phyloP scores from a whole-genome alignment of 2,888 invertebrate species.

The Dasypogon diadema region DNA sequence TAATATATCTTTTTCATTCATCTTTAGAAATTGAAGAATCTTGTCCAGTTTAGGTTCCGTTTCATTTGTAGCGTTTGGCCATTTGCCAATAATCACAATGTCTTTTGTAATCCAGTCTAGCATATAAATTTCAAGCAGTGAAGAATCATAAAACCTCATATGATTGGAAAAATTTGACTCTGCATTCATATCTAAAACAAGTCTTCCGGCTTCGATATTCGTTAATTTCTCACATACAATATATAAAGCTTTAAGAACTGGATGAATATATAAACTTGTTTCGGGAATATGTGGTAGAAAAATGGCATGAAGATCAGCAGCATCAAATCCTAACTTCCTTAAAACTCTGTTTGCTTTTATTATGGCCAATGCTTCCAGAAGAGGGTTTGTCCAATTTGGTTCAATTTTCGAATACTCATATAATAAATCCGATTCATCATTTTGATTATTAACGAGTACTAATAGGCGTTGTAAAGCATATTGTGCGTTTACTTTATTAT shows the following conservation, averaged over 20 bases:
- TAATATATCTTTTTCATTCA: constrained; percentile 60
- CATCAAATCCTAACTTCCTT: constrained; percentile 65
- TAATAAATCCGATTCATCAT: constrained; percentile 58
- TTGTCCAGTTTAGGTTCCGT: constrained; percentile 61
- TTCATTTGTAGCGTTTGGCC: constrained; percentile 43
- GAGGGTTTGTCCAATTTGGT: constrained; percentile 67
- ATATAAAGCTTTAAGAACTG: constrained; percentile 69
- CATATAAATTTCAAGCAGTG: constrained; percentile 64
- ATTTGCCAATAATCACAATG: constrained; percentile 60
- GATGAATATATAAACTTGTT: constrained; percentile 66
- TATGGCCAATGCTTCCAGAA: constrained; percentile 71
- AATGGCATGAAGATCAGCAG: constrained; percentile 61
- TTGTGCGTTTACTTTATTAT: constrained; percentile 60
- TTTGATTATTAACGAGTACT: constrained; percentile 56
- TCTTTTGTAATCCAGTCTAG: constrained; percentile 63
- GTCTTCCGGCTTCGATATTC: constrained; percentile 60
- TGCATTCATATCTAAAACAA: constrained; percentile 60
- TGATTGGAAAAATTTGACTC: constrained; percentile 58
- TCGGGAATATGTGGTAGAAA: constrained; percentile 66
- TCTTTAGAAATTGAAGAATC: constrained; percentile 60
- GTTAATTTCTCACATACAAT: constrained; percentile 68
- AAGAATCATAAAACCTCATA: constrained; percentile 62
- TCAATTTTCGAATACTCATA: constrained; percentile 62
- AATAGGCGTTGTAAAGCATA: constrained; percentile 64
- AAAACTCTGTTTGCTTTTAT: constrained; percentile 66